Percentiles rank a stretch among this genome's conserved stretches.
Evolutionary conservation across 2,797 vertebrate genomes (phyloP).

Genomic region (Paedocypris micromegethes): DNA sequence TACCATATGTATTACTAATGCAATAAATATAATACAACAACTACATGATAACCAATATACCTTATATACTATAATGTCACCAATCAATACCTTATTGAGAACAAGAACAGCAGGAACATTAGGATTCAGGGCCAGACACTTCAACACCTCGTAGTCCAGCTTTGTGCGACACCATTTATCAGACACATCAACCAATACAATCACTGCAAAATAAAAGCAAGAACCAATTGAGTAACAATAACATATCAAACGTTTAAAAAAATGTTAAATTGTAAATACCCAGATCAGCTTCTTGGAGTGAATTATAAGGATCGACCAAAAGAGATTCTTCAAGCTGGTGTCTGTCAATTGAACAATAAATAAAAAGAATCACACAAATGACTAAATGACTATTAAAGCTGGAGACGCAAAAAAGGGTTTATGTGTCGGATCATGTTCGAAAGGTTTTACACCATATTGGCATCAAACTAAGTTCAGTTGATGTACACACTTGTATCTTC

Average conservation of each 20-base stretch:
- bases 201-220: slow-evolving; percentile 63
- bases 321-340: slow-evolving; percentile 83
- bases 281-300: slow-evolving; percentile 80
- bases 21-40: too few species aligned
- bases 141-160: slow-evolving; percentile 78
- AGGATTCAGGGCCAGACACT: slow-evolving; percentile 72
- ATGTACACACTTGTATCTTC: too few species aligned
- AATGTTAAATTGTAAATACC: slow-evolving; percentile 58
- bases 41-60: too few species aligned
- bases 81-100: slow-evolving; percentile 83
- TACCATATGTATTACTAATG: too few species aligned
- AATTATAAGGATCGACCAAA: slow-evolving; percentile 81
- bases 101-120: slow-evolving; percentile 81
- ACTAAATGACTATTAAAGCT: background rate
- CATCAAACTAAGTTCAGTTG: too few species aligned
- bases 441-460: too few species aligned
- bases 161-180: slow-evolving; percentile 77
- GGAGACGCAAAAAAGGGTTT: background rate
- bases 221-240: background rate
- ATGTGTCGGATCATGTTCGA: too few species aligned
- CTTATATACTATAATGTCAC: too few species aligned
- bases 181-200: slow-evolving; percentile 84
- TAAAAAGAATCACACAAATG: background rate
- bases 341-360: slow-evolving; percentile 57
- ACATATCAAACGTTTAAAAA: background rate